phyloP scores from a whole-genome alignment of 2,888 invertebrate species.

The Sinohyriopsis cumingii region DNA sequence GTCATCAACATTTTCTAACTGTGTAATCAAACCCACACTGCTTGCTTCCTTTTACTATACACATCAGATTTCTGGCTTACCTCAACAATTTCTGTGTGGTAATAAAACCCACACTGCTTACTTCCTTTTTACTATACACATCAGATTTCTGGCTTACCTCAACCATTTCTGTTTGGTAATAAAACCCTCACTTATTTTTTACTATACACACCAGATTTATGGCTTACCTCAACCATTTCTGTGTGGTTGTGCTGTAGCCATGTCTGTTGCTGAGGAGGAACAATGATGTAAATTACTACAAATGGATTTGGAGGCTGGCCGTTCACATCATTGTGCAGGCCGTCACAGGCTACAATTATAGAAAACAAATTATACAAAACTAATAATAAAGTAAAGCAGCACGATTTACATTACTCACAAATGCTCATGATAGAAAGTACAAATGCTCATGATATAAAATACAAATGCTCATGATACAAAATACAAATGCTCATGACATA shows the following conservation, averaged over 20 bases:
- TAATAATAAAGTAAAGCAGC: background rate
- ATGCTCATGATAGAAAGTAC: background rate
- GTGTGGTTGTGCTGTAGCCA: slow-evolving; percentile 91
- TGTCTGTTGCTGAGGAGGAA: slow-evolving; percentile 66
- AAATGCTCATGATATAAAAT: no score
- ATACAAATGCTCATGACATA: no score
- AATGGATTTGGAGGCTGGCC: slow-evolving; percentile 89
- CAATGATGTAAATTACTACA: slow-evolving; percentile 77
- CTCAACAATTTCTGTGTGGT: background rate
- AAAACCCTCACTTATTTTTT: no score
- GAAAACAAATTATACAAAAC: slow-evolving; percentile 4
- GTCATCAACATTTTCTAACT: no score
- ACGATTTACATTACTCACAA: background rate
- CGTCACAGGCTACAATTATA: slow-evolving; percentile 82
- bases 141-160: background rate
- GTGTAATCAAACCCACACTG: no score
- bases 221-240: slow-evolving; percentile 86
- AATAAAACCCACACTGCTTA: no score
- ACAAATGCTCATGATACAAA: no score
- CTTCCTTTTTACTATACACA: no score
- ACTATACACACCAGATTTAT: background rate
- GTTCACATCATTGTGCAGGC: slow-evolving; percentile 88
- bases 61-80: no score
- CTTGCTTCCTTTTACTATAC: no score
- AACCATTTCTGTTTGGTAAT: no score